A percentile compares a stretch with the other conserved stretches of the same genome.
Evolutionary conservation across 2,797 vertebrate species (phyloP).

Genomic region (Allobates femoralis): DNA sequence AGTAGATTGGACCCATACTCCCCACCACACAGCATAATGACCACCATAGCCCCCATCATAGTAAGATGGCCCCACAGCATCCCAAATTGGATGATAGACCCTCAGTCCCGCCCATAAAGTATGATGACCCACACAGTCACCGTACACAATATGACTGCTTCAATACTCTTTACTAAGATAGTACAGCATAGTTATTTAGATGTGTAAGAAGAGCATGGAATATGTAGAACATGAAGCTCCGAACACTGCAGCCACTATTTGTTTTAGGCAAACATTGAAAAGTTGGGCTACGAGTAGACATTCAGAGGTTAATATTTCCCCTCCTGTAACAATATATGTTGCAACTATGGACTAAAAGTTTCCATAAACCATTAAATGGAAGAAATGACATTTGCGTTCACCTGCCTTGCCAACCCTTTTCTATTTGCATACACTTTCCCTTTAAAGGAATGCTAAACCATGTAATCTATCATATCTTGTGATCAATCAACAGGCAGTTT

Average conservation of each 20-base stretch:
- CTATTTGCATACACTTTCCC: background rate
- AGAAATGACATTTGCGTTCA: background rate
- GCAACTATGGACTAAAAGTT: background rate
- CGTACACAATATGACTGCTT: too few species aligned
- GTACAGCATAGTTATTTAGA: background rate
- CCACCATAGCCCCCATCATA: too few species aligned
- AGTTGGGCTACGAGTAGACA: background rate
- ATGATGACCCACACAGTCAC: too few species aligned
- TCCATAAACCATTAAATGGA: background rate
- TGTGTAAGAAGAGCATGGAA: too few species aligned
- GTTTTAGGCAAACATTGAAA: background rate
- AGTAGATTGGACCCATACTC: too few species aligned
- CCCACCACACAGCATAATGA: too few species aligned
- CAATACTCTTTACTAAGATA: background rate
- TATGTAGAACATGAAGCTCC: background rate
- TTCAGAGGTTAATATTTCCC: background rate
- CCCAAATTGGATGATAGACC: too few species aligned
- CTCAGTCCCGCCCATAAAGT: too few species aligned
- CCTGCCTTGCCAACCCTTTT: background rate
- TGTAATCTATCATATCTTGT: background rate
- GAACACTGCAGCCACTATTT: background rate
- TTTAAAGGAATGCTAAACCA: background rate
- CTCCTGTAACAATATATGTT: background rate
- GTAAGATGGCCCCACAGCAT: too few species aligned
- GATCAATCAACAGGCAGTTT: background rate